Evolutionary conservation across 1,140 invertebrate genomes (phyloP).

Genomic region (Parapsyche elsis): DNA sequence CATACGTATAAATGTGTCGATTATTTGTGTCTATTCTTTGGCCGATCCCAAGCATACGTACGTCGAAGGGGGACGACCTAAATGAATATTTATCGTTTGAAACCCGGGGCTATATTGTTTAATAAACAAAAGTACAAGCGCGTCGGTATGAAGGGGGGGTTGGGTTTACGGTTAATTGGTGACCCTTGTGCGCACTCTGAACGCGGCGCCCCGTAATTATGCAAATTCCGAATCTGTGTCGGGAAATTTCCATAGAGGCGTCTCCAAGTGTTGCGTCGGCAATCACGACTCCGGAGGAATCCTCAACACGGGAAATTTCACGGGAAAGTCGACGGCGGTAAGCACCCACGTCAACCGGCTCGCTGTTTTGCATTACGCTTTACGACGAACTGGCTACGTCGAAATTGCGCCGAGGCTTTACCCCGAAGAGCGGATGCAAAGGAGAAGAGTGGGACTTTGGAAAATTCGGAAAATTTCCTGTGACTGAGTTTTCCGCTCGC

Average conservation of each 20-base stretch:
- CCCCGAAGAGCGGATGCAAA: no score
- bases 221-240: conserved; percentile 32
- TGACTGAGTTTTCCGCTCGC: no score
- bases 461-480: no score
- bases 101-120: conserved; percentile 26
- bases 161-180: conserved; percentile 37
- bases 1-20: no score
- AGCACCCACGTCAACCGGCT: neutral
- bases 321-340: neutral
- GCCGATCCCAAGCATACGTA: no score
- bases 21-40: no score
- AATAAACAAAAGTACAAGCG: conserved; percentile 36
- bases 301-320: conserved; percentile 10
- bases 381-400: neutral
- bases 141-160: neutral
- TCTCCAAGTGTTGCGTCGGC: neutral
- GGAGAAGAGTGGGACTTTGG: no score
- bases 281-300: conserved; percentile 10
- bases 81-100: conserved; percentile 23
- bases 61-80: neutral
- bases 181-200: conserved; percentile 25
- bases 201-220: conserved; percentile 19
- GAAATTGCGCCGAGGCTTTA: neutral
- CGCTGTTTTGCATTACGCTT: neutral
- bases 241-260: conserved; percentile 31